Evolutionary conservation across 1,140 invertebrate species (phyloP), one percentile per base, ranked within the genome.

Genomic region (Leptinotarsa texana): DNA sequence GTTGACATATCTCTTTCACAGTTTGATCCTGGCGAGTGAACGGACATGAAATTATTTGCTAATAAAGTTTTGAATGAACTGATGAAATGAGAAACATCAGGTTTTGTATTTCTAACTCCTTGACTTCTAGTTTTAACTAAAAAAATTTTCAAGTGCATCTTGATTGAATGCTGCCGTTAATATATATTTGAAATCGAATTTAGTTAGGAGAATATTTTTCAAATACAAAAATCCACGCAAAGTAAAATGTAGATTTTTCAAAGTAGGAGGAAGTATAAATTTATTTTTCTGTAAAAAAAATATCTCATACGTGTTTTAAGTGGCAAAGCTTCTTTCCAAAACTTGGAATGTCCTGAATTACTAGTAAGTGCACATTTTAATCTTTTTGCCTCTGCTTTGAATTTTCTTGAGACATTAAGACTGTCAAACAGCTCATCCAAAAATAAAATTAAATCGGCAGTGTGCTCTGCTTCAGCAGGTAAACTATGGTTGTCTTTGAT

Each of bases 121-220:
- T 71, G 48, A 33, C 63, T 73, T 74, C 82, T 74, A 18, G 84
- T 80, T n/a, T 22, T 73, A 57, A 2, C 78, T 78, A 66, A 85
- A 85, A 72, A 83, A 83, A 71, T 73, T 81, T 74, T 84, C 78
- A 13, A 84, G 62, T 4, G 21, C 51, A 77, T 83, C 82, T 74
- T 84, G 81, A 72, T 83, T 83, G 17, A 82, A 24, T 15, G 27
- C 15, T 49, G 42, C 51, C 8, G 18, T 68, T 13, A 11, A 48
- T 5, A 74, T 51, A 74, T 48, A 73, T 17, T 42, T 33, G 21
- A 70, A 33, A 51, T 24, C 18, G 17, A 63, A 27, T 61, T 68
- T 66, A 27, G 42, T 21, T 11, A 72, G 27, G 67, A 51, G 61
- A 57, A 57, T 57, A 49, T 27, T 22, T 13, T 22, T 66, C 13